Evolutionary conservation across 2,888 invertebrate species (phyloP), one percentile per base, ranked within the genome.

Genomic region (Pandemis cinnamomeana): DNA sequence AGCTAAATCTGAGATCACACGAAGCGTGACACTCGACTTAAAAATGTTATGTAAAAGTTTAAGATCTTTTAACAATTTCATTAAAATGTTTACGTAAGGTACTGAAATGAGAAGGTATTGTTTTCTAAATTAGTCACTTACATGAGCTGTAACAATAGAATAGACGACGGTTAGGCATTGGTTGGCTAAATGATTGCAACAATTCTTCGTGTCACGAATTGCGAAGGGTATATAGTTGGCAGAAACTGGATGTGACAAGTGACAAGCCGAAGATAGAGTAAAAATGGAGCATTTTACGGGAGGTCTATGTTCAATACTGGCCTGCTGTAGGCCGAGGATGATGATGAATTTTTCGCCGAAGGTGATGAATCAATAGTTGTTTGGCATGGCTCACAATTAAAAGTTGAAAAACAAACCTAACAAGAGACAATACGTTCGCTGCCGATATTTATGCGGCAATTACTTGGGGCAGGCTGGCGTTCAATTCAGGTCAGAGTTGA

Each of bases 401-500:
- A 74, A 74, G 53, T 71, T 48, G 74, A 74, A 74, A 71, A 75
- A 75, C 76, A 73, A 76, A 67, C 76, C 70, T 62, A 75, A 71
- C 60, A 67, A 64, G 62, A 75, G 77, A 75, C 75, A 72, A 77
- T 72, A 67, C 61, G 62, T 71, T 68, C 61, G 61, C 66, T 62
- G 71, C 13, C 67, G 62, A 74, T 73, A 91, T 91, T 91, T 91
- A 91, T 92, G 87, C 91, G 88, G 91, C 91, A 91, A 91, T 92
- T 91, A 92, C 85, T 88, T 88, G 88, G 85, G 88, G 90, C 89
- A 87, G 85, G 84, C 87, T 87, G 84, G 83, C 89, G 87, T 89
- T 90, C 90, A 86, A 92, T 91, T 88, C 89, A 87, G 92, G 91
- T 92, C 92, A 91, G 90, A 91, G 74, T 67, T 90, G 90, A 91